Conservation (phyloP, 2,113 vertebrate genomes). For the Asarcornis scutulata region DNA sequence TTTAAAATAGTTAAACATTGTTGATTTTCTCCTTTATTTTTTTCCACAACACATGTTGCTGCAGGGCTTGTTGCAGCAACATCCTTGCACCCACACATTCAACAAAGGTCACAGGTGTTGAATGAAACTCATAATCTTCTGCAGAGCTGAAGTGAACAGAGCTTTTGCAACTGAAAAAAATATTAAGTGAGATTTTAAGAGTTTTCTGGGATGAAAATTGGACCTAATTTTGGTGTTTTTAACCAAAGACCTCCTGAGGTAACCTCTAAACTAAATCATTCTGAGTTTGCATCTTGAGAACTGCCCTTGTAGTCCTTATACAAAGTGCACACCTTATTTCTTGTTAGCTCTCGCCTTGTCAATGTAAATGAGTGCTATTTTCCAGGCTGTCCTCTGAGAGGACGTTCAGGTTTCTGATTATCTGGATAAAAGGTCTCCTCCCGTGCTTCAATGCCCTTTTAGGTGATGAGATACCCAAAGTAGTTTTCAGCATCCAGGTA, state of each 20-base stretch:
- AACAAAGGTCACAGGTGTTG: background rate
- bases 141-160: background rate
- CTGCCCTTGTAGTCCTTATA: background rate
- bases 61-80: background rate
- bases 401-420: background rate
- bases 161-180: background rate
- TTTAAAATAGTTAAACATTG: fast-evolving
- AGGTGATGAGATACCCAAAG: background rate
- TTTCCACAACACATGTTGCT: background rate
- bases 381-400: background rate
- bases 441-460: background rate
- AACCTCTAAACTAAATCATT: background rate
- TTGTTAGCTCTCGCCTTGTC: background rate
- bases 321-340: fast-evolving
- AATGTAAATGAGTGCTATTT: background rate
- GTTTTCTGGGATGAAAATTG: background rate
- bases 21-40: background rate
- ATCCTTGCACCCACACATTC: background rate
- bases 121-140: background rate
- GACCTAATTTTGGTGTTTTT: background rate
- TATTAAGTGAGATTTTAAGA: background rate
- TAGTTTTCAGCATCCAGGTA: background rate
- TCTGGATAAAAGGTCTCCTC: background rate
- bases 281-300: background rate
- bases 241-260: background rate